Evolutionary conservation across 2,888 invertebrate genomes (phyloP).

Genomic region (Andricus quercusramuli): DNA sequence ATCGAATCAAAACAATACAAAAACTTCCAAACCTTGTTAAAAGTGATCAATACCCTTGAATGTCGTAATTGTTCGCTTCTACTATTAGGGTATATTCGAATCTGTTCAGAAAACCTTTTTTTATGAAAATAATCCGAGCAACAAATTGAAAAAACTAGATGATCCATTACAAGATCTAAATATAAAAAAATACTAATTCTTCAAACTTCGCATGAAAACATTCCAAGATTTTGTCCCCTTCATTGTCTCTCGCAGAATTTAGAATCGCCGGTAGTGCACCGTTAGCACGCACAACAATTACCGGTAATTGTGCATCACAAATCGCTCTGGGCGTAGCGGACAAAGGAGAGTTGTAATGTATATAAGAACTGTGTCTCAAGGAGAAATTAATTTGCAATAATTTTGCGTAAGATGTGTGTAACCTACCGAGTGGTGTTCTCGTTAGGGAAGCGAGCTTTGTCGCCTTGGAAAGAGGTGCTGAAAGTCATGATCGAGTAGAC

Average conservation of each 20-base stretch:
- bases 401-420: constrained; percentile 37
- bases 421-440: constrained; percentile 69
- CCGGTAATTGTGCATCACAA: constrained; percentile 11
- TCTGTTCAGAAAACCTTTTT: too few species aligned
- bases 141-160: too few species aligned
- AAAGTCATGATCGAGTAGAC: constrained; percentile 74
- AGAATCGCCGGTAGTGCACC: not conserved
- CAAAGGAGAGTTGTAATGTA: constrained; percentile 1
- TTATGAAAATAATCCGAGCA: too few species aligned
- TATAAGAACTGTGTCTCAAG: constrained; percentile 2
- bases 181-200: not conserved
- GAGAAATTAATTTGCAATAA: constrained; percentile 20
- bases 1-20: not conserved
- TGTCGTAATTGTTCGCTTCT: too few species aligned
- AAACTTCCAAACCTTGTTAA: too few species aligned
- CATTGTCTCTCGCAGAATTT: not conserved
- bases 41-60: too few species aligned
- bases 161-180: too few species aligned
- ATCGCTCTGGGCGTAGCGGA: not conserved
- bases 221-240: not conserved
- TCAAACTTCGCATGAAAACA: not conserved
- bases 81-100: too few species aligned
- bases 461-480: constrained; percentile 71
- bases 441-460: constrained; percentile 69
- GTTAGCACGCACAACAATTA: constrained; percentile 14